Evolutionary conservation across 37 sponge, comb jelly and placozoan genomes (phyloP).

Genomic region (Eunapius fragilis): DNA sequence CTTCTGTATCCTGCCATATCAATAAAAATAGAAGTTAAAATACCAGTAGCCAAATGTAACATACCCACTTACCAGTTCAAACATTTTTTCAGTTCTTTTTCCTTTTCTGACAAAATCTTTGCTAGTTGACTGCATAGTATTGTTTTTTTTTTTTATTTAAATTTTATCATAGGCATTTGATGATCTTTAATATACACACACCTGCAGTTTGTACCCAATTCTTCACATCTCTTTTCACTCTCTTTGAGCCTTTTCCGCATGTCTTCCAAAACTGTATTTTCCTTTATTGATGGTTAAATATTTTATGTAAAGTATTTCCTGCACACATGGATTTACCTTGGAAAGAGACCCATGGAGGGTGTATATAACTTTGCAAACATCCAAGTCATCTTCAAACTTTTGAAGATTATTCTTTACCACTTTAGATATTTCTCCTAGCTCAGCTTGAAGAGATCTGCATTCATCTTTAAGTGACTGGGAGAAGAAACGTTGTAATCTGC

Average conservation of each 20-base stretch:
- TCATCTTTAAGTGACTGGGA: background rate
- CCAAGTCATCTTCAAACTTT: slow-evolving; percentile 34
- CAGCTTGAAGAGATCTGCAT: background rate
- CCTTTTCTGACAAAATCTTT: background rate
- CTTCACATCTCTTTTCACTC: background rate
- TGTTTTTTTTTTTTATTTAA: background rate
- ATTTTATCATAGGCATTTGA: background rate
- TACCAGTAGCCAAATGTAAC: background rate
- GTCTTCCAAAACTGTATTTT: background rate
- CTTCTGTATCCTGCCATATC: background rate
- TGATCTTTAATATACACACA: background rate
- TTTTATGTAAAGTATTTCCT: too few species aligned
- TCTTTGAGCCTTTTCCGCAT: background rate
- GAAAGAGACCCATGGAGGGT: slow-evolving; percentile 41
- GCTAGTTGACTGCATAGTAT: background rate
- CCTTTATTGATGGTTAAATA: background rate
- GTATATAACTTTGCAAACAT: slow-evolving; percentile 32
- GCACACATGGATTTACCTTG: slow-evolving; percentile 9
- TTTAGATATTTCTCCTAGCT: background rate
- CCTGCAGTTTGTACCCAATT: background rate
- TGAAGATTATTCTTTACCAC: background rate
- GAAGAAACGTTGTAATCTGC: background rate
- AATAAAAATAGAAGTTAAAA: background rate
- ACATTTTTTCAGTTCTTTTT: background rate
- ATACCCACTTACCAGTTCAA: background rate